These are phyloP conservation scores for Agrochola lota DNA, from an alignment of 2,888 invertebrate genomes.

Conservation along the genomic window DNA sequence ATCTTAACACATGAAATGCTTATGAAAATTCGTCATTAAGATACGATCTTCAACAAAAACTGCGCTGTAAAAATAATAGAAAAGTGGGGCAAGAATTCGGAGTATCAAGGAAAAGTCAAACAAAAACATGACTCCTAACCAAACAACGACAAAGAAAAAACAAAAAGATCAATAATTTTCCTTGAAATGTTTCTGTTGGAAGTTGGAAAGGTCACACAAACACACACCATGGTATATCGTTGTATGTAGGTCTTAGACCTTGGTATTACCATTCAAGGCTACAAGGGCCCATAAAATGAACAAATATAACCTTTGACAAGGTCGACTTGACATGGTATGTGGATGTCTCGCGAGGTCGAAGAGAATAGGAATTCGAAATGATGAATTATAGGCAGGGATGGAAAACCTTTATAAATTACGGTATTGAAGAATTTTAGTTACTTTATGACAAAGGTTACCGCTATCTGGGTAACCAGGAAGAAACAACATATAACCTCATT, in stretches of 20 bases:
- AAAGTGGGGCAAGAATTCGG: background rate
- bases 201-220: constrained; percentile 16
- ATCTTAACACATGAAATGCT: background rate
- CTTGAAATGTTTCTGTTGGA: background rate
- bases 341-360: background rate
- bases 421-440: no score
- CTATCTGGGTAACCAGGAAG: no score
- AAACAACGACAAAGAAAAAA: background rate
- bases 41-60: background rate
- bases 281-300: constrained; percentile 18
- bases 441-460: no score
- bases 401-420: no score
- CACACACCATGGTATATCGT: constrained; percentile 1
- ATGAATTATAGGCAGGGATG: background rate
- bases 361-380: background rate
- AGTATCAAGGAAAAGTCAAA: background rate
- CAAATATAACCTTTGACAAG: constrained; percentile 27
- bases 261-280: constrained; percentile 32
- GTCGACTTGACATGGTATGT: background rate
- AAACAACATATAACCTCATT: no score
- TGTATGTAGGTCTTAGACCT: constrained; percentile 31
- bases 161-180: background rate
- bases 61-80: background rate
- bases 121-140: background rate
- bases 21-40: no score